Base-by-base conservation (phyloP, 2,113 vertebrate species). In the Meriones unguiculatus region DNA sequence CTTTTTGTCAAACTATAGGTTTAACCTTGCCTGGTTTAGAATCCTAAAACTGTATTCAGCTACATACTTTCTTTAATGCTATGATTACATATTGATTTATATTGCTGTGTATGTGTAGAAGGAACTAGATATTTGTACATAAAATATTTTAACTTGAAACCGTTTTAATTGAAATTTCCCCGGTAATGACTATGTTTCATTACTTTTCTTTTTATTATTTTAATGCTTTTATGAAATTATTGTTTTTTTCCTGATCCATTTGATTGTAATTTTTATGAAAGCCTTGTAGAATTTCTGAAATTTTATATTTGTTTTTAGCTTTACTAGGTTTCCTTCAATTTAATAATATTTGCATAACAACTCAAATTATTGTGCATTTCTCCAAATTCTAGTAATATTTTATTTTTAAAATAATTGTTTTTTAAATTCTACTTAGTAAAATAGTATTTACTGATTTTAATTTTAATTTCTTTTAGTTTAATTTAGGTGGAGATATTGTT, bases 391-490 rank as follows among this genome's bases (percentile, higher is more conserved):
- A 38, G 25, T 28, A 64, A 64, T 62, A 18, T 25, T 95, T 92
- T 5, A 77, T 81, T 52, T 81, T 87, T 10, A 90, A 88, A 50
- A 54, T 14, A 84, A 30, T 65, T 72, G 57, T 7, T 57, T 90
- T 95, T 94, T 90, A 38, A 41, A 41, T 67, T 54, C n/a, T 59
- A 28, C 46, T 65, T 50, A n/a, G 17, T 67, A 92, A 89, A 87
- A 59, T 28, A 28, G 3, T 84, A 32, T 69, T 67, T 67, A 7
- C 14, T 70, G 20, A 69, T n/a, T 77, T 87, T 70, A 82, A 82
- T 82, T 93, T 91, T 93, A 24, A 81, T 89, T 54, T 93, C 4
- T 89, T 59, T 86, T 70, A 89, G 59, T 93, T 35, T 88, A 90
- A 64, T 75, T 2, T 76, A 91, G 35, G 28, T 65, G 3, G 20